Conservation (phyloP, 2,888 invertebrate genomes). For the Uloborus plumipes region DNA sequence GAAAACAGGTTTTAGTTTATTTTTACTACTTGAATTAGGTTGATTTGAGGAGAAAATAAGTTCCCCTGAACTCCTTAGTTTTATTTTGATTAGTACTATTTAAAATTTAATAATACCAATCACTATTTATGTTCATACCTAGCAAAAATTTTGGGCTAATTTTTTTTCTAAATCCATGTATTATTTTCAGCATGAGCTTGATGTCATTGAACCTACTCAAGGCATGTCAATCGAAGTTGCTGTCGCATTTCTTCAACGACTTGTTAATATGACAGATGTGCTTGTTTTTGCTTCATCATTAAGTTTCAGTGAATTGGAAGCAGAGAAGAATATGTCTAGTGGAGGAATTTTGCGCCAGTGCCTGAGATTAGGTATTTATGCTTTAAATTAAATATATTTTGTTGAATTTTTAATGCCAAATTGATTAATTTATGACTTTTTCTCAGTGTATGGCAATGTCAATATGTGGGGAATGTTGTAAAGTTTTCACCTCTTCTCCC, state of each 20-base stretch:
- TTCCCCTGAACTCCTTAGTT: too few species aligned
- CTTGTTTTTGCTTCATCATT: constrained; percentile 97
- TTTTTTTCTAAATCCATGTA: not conserved
- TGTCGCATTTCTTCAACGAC: constrained; percentile 95
- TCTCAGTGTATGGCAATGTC: too few species aligned
- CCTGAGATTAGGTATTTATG: constrained; percentile 79
- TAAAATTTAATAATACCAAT: not conserved
- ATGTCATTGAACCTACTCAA: constrained; percentile 98
- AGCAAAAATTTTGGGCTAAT: not conserved
- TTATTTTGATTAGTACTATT: too few species aligned
- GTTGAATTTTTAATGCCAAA: too few species aligned
- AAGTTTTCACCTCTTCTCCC: too few species aligned
- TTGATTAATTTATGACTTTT: too few species aligned
- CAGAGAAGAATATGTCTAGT: constrained; percentile 99
- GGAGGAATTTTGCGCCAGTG: constrained; percentile 99
- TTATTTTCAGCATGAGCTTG: constrained; percentile 88
- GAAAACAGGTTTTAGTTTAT: too few species aligned
- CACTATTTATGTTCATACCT: not conserved
- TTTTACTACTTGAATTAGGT: too few species aligned
- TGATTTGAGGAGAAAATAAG: too few species aligned
- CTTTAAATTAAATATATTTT: too few species aligned
- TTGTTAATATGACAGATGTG: constrained; percentile 98
- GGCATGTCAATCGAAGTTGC: constrained; percentile 99
- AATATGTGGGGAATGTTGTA: too few species aligned
- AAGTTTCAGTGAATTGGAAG: constrained; percentile 97